Conservation (phyloP, 2,113 vertebrate species). For the Cochlearius cochlearius region DNA sequence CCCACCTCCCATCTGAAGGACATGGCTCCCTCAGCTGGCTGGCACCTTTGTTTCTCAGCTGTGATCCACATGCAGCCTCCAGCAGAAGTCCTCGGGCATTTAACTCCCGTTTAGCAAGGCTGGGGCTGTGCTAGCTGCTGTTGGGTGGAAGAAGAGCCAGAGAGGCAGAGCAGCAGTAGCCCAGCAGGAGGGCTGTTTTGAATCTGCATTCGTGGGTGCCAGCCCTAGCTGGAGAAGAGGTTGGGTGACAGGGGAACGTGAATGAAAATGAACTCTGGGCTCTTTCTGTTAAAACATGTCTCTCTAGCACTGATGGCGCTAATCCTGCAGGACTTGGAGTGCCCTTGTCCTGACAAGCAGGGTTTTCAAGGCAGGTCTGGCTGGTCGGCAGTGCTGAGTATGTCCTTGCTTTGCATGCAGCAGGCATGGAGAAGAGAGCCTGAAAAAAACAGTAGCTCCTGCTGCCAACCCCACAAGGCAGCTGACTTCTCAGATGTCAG, state of each 20-base stretch:
- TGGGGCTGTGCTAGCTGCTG: not conserved
- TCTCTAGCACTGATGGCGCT: not conserved
- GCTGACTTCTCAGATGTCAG: not conserved
- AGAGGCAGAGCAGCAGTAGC: not conserved
- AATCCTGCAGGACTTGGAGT: not conserved
- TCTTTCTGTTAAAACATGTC: not conserved
- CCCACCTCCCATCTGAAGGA: not conserved
- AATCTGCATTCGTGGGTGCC: not conserved
- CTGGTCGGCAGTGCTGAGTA: not conserved
- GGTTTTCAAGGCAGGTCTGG: not conserved
- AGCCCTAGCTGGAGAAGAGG: not conserved
- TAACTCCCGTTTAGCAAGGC: not conserved
- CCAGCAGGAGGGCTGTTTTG: not conserved
- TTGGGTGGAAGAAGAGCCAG: not conserved
- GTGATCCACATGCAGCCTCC: not conserved
- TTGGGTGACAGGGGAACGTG: not conserved
- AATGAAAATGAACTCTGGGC: not conserved
- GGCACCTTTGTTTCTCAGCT: not conserved
- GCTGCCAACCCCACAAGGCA: not conserved
- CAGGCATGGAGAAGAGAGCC: not conserved
- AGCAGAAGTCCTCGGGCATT: not conserved
- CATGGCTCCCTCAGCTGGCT: not conserved
- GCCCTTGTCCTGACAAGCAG: not conserved
- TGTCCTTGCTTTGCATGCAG: not conserved
- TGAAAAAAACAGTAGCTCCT: not conserved